phyloP scores from a whole-genome alignment of 2,888 invertebrate species.

The Lucinisca nassula region DNA sequence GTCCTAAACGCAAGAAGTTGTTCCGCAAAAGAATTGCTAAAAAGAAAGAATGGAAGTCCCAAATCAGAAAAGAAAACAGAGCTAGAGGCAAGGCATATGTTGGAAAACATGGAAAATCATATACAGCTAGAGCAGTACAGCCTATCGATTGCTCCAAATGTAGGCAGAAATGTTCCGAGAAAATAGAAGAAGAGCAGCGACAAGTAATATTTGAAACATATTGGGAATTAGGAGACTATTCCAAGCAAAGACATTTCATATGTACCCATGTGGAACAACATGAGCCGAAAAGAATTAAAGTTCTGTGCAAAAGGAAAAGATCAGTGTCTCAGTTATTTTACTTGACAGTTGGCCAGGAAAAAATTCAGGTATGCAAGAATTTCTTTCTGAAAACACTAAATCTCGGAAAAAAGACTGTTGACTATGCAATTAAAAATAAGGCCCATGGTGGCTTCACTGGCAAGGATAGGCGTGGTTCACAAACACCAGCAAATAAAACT shows the following conservation, averaged over 20 bases:
- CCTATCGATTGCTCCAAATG: slow-evolving; percentile 63
- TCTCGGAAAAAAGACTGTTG: slow-evolving; percentile 63
- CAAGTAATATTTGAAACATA: slow-evolving; percentile 64
- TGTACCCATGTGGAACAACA: slow-evolving; percentile 58
- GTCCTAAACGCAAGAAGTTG: not conserved
- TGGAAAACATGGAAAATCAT: slow-evolving; percentile 51
- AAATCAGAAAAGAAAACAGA: slow-evolving; percentile 62
- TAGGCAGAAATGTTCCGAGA: slow-evolving; percentile 60
- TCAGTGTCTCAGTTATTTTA: slow-evolving; percentile 26
- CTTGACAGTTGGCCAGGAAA: not conserved
- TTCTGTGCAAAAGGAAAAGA: slow-evolving; percentile 44
- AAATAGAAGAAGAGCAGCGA: slow-evolving; percentile 61
- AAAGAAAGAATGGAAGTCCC: slow-evolving; percentile 60
- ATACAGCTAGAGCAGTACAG: slow-evolving; percentile 46
- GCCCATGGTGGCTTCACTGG: slow-evolving; percentile 57
- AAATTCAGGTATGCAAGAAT: slow-evolving; percentile 40
- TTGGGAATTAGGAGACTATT: slow-evolving; percentile 65
- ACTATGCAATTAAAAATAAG: slow-evolving; percentile 64
- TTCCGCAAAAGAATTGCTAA: not conserved
- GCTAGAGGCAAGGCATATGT: slow-evolving; percentile 61
- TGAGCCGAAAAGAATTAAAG: slow-evolving; percentile 38
- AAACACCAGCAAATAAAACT: slow-evolving; percentile 64
- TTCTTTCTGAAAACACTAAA: slow-evolving; percentile 66
- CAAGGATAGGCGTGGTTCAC: slow-evolving; percentile 64
- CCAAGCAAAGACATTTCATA: slow-evolving; percentile 66